phyloP scores from a whole-genome alignment of 2,797 vertebrate genomes.

The Brachymystax lenok region DNA sequence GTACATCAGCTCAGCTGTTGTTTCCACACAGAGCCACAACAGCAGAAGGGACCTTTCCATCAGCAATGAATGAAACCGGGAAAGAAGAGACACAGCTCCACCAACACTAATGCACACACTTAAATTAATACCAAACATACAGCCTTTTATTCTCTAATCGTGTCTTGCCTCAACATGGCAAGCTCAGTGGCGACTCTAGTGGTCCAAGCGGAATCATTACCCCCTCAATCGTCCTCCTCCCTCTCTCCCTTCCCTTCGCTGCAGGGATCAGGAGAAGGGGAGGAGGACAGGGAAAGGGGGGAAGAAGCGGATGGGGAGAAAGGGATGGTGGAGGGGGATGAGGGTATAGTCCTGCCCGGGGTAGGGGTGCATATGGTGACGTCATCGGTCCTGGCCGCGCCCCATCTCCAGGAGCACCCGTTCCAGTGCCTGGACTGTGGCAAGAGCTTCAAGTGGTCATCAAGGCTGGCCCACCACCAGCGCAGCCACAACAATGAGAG shows the following conservation, averaged over 20 bases:
- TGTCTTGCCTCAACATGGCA: conserved; percentile 62
- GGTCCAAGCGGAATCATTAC: conserved; percentile 77
- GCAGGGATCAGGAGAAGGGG: conserved; percentile 73
- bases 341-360: conserved; percentile 54
- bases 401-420: conserved; percentile 80
- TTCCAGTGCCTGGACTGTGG: conserved; percentile 88
- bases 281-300: conserved; percentile 59
- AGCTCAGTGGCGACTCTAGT: conserved; percentile 77
- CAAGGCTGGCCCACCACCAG: conserved; percentile 85
- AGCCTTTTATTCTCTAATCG: conserved; percentile 11
- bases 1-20: conserved; percentile 18
- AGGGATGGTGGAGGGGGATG: conserved; percentile 63
- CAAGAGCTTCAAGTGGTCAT: conserved; percentile 90
- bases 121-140: conserved; percentile 36
- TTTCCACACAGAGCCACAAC: conserved; percentile 37
- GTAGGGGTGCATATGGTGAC: conserved; percentile 74
- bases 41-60: conserved; percentile 15
- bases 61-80: conserved; percentile 35
- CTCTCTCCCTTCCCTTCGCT: conserved; percentile 78
- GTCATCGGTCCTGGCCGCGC: conserved; percentile 42
- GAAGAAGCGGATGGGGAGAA: conserved; percentile 43
- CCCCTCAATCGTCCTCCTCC: conserved; percentile 65
- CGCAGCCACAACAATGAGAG: conserved; percentile 83
- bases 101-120: conserved; percentile 34
- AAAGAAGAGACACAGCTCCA: conserved; percentile 45